Conservation (phyloP, 2,888 invertebrate species). For the Stenolophus ochropezus region DNA sequence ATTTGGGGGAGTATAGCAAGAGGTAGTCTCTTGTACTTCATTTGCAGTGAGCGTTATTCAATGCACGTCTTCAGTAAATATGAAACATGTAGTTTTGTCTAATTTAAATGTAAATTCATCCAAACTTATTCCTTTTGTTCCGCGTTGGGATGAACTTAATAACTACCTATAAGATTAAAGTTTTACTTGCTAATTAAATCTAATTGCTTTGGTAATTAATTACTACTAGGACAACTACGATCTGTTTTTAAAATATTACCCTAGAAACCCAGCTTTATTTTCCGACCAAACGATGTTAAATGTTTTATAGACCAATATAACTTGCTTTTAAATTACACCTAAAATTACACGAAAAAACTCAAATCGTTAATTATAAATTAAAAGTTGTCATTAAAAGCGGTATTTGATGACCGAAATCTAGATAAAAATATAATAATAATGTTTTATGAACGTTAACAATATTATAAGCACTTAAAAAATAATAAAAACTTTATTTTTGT, state of each 20-base stretch:
- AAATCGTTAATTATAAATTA: too few relatives aligned
- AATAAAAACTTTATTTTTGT: too few relatives aligned
- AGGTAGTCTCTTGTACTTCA: slow-evolving; percentile 11
- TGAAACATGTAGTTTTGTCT: slow-evolving; percentile 41
- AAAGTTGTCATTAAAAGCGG: too few relatives aligned
- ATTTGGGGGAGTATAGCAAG: neutral
- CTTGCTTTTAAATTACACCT: too few relatives aligned
- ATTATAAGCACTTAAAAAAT: too few relatives aligned
- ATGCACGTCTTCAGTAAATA: slow-evolving; percentile 40
- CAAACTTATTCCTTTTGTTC: slow-evolving; percentile 26
- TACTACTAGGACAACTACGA: neutral
- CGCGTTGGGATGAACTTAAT: neutral
- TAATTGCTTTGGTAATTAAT: slow-evolving; percentile 37
- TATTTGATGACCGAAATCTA: too few relatives aligned
- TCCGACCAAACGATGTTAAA: too few relatives aligned
- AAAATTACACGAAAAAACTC: too few relatives aligned
- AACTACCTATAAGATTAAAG: slow-evolving; percentile 41
- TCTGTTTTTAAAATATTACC: neutral
- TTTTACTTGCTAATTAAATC: slow-evolving; percentile 26
- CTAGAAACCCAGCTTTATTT: too few relatives aligned
- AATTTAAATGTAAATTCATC: slow-evolving; percentile 25
- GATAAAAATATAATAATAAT: too few relatives aligned
- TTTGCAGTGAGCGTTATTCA: slow-evolving; percentile 23
- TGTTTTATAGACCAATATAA: too few relatives aligned
- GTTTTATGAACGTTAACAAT: too few relatives aligned